Evolutionary conservation across 1,140 invertebrate genomes (phyloP), one percentile per base, ranked within the genome.

Genomic region (Diprion similis): DNA sequence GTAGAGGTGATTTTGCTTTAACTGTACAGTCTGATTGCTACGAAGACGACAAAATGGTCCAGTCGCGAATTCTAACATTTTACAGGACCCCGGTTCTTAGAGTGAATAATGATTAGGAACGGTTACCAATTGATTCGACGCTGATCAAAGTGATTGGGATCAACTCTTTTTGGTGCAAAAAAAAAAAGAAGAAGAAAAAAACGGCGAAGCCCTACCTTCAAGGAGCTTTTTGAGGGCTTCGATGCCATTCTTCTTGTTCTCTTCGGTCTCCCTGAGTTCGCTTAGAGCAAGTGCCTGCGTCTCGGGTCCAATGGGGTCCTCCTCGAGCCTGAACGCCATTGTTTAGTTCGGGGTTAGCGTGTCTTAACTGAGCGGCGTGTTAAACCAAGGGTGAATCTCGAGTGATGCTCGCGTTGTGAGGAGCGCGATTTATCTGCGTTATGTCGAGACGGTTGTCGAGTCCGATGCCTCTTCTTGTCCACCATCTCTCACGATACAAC

Each of bases 261-360:
- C 92, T 0, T 92, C 91, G 0, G 90, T 90, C 79, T 95, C 93
- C 66, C 93, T 83, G 1, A 95, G 83, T 83, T 95, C 93, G 48
- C 89, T 89, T 70, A 87, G 84, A 1, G 93, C 93, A 64, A 92
- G 86, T 71, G 90, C 88, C 78, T 87, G 83, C 8, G 82, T 77
- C 68, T 89, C 89, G 11, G 73, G 78, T 67, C 69, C 83, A 77
- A 83, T 15, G 18, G 81, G 68, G 11, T 65, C 76, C 45, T n/a
- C 10, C n/a, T 80, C 66, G n/a, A 87, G 70, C 24, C 75, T 46
- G 11, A 86, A 81, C 18, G 81, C 68, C 84, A 86, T 86, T 11
- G 45, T 4, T 37, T 80, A 18, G 18, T 51, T 66, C n/a, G 24
- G 24, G 24, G 24, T 37, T 37, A 10, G 10, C 65, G 37, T 66